These are phyloP conservation scores for Tetragonisca angustula DNA, from an alignment of 2,888 invertebrate genomes.

Conservation along the genomic window DNA sequence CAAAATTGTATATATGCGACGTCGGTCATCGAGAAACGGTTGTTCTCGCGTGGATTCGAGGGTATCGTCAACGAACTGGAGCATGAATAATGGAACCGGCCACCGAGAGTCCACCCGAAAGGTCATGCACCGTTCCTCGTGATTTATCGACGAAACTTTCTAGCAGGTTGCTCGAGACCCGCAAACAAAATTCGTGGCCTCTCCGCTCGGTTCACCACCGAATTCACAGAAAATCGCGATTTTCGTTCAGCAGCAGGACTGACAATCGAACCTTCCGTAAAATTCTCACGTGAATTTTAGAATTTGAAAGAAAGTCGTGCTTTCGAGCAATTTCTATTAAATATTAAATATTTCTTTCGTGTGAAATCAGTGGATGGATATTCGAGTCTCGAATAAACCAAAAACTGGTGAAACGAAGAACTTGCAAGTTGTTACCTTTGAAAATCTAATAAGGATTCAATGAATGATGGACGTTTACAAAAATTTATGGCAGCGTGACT, in stretches of 20 bases:
- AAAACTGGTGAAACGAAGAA: too few species aligned
- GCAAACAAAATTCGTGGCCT: background rate
- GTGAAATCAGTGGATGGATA: too few species aligned
- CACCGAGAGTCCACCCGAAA: conserved; percentile 29
- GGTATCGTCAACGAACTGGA: conserved; percentile 58
- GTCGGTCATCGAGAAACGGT: background rate
- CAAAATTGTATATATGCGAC: background rate
- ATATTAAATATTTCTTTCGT: too few species aligned
- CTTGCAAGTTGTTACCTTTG: too few species aligned
- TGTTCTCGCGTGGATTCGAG: background rate
- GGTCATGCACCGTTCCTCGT: conserved; percentile 41
- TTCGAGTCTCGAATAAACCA: too few species aligned
- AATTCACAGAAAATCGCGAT: background rate
- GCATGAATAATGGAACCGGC: conserved; percentile 66
- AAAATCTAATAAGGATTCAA: too few species aligned
- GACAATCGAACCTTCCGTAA: too few species aligned
- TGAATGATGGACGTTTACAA: too few species aligned
- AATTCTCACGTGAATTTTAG: too few species aligned
- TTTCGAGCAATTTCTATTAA: too few species aligned
- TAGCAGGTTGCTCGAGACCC: background rate
- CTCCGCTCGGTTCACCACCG: background rate
- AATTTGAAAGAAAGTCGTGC: too few species aligned
- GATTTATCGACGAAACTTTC: conserved; percentile 56
- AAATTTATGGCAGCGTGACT: too few species aligned
- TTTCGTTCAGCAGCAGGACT: background rate